A percentile compares a stretch with the other conserved stretches of the same genome.
Conservation (phyloP, 2,888 invertebrate species). For the Pantelozetes paolii region DNA sequence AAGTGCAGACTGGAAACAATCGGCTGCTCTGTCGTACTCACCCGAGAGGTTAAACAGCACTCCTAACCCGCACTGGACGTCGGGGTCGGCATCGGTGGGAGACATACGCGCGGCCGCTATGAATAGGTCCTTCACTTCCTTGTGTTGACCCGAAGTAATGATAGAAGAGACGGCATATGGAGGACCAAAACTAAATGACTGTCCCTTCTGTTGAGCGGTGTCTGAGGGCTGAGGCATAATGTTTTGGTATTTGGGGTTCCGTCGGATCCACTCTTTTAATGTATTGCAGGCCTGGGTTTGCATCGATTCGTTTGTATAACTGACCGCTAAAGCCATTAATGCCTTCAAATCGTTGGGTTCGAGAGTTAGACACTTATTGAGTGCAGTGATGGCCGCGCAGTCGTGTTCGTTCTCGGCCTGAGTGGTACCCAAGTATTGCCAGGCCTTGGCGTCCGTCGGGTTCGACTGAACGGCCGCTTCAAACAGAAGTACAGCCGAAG, state of each 20-base stretch:
- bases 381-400: conserved; percentile 82
- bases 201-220: not conserved
- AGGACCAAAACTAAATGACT: not conserved
- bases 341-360: conserved; percentile 75
- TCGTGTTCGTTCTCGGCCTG: conserved; percentile 99
- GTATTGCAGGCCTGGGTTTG: conserved; percentile 81
- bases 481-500: conserved; percentile 91
- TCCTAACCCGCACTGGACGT: conserved; percentile 88
- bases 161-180: conserved; percentile 9
- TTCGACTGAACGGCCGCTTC: conserved; percentile 87
- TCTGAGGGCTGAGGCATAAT: conserved; percentile 56
- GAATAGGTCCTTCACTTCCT: conserved; percentile 69
- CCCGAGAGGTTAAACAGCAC: conserved; percentile 90
- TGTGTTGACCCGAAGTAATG: conserved; percentile 56
- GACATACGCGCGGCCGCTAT: conserved; percentile 67
- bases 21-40: conserved; percentile 92
- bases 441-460: conserved; percentile 69
- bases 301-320: conserved; percentile 92
- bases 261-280: conserved; percentile 62
- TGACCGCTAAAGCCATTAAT: conserved; percentile 83
- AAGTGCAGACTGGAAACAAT: conserved; percentile 88
- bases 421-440: conserved; percentile 81
- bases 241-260: conserved; percentile 75
- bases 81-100: conserved; percentile 67
- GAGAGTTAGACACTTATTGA: conserved; percentile 73